A percentile compares a stretch with the other conserved stretches of the same genome.
These are phyloP conservation scores for Parotocinclus haroldoi DNA, from an alignment of 2,797 vertebrate genomes.

Conservation along the genomic window DNA sequence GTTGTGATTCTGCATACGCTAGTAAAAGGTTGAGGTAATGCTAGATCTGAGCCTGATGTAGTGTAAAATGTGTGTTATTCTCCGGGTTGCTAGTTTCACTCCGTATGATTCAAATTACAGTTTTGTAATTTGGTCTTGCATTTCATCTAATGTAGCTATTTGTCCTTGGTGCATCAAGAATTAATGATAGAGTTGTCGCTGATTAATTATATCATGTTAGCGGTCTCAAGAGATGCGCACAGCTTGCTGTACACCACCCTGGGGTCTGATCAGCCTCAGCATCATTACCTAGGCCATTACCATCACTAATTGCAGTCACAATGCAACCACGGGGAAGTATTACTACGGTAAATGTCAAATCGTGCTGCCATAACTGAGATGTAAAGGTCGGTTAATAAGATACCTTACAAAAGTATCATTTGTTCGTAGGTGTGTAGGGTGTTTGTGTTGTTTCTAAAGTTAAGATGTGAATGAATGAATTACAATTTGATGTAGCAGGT, in stretches of 20 bases:
- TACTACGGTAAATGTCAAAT: slow-evolving; percentile 42
- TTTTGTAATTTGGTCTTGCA: too few species aligned
- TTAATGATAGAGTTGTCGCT: slow-evolving; percentile 45
- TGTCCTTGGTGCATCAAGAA: slow-evolving; percentile 40
- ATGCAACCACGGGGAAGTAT: slow-evolving; percentile 11
- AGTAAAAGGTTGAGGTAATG: background rate
- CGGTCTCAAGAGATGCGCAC: slow-evolving; percentile 62
- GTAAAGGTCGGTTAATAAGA: too few species aligned
- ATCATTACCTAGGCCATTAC: slow-evolving; percentile 54
- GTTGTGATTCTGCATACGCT: background rate
- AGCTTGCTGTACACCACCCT: slow-evolving; percentile 56
- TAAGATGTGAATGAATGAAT: too few species aligned
- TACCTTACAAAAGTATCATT: too few species aligned
- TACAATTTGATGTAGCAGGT: background rate
- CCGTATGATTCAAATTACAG: background rate
- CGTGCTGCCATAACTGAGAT: background rate
- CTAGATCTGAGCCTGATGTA: background rate
- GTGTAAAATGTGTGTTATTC: slow-evolving; percentile 19
- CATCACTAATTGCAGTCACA: slow-evolving; percentile 60
- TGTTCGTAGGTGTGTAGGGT: background rate
- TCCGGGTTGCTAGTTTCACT: slow-evolving; percentile 8
- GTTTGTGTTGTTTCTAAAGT: too few species aligned
- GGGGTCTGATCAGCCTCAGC: slow-evolving; percentile 46
- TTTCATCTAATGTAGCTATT: slow-evolving; percentile 21
- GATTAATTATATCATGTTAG: slow-evolving; percentile 42